Base-by-base conservation (phyloP, 2,113 vertebrate species). In the Chrysemys picta region DNA sequence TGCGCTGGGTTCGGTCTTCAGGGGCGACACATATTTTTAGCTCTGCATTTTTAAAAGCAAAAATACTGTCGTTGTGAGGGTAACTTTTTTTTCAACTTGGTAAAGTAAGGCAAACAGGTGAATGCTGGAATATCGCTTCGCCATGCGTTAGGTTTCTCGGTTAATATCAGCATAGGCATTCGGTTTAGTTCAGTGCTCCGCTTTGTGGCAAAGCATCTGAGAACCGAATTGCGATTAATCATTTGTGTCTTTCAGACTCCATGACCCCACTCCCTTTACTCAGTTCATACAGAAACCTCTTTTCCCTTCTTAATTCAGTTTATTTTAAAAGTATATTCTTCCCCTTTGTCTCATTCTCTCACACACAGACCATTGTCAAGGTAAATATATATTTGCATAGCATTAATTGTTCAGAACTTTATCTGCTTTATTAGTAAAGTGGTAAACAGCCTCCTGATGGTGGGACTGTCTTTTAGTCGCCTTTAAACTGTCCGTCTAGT, bases 371-470 rank as follows among this genome's bases (percentile, higher is more conserved):
- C 9, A 12, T 35, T 81, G 65, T 85, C 19, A 8, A 42, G 21
- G 29, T 19, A 24, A 10, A 57, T 38, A 82, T 38, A 72, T 59
- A 52, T 52, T 82, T 75, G 56, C n/a, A 80, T 59, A 38, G 57
- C 31, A 29, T 52, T 59, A 82, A 24, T 45, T 84, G 42, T 82
- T 93, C 86, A 82, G 47, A 97, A 96, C 95, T 95, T 96, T 94
- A 87, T 14, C 50, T 86, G 22, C 5, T 95, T 89, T 21, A 27
- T 93, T 56, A 57, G 47, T 47, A 69, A 88, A 94, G 4, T n/a
- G n/a, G n/a, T 5, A 72, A 38, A 10, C 88, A 91, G 79, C 82
- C 87, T 91, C 52, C 47, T 11, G 65, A 4, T 38, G n/a, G 2
- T 38, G 65, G n/a, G 62, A 69, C 31, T 16, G 65, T 19, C 65